Conservation (phyloP, 2,113 vertebrate genomes). For the Oncorhynchus gorbuscha region DNA sequence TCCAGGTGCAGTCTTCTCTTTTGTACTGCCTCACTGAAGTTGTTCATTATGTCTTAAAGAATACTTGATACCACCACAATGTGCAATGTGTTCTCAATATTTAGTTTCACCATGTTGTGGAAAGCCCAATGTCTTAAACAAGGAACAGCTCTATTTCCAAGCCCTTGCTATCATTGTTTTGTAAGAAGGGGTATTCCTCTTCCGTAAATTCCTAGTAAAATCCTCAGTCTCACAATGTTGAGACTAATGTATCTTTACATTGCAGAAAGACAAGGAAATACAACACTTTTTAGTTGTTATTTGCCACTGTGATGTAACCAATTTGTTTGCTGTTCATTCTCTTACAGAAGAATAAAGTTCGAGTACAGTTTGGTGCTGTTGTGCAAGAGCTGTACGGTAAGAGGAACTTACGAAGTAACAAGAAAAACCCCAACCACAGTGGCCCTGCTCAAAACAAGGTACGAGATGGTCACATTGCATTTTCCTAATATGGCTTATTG, state of each 20-base stretch:
- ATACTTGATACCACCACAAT: background rate
- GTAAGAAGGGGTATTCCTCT: no score
- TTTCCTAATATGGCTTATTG: background rate
- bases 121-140: no score
- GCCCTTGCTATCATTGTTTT: no score
- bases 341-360: conserved; percentile 37
- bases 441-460: conserved; percentile 30
- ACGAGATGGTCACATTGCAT: background rate
- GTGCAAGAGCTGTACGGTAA: conserved; percentile 64
- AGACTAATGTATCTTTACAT: background rate
- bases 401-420: conserved; percentile 21
- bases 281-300: background rate
- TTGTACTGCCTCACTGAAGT: conserved; percentile 3
- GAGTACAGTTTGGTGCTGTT: conserved; percentile 56
- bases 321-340: background rate
- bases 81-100: no score
- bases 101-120: no score
- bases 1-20: conserved; percentile 25
- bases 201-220: background rate
- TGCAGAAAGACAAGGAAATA: background rate
- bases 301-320: conserved; percentile 14
- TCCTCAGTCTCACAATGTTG: background rate
- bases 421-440: conserved; percentile 5
- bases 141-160: no score
- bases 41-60: background rate